Evolutionary conservation across 2,113 vertebrate species (phyloP), one percentile per base, ranked within the genome.

Genomic region (Gymnocephalus cernua): DNA sequence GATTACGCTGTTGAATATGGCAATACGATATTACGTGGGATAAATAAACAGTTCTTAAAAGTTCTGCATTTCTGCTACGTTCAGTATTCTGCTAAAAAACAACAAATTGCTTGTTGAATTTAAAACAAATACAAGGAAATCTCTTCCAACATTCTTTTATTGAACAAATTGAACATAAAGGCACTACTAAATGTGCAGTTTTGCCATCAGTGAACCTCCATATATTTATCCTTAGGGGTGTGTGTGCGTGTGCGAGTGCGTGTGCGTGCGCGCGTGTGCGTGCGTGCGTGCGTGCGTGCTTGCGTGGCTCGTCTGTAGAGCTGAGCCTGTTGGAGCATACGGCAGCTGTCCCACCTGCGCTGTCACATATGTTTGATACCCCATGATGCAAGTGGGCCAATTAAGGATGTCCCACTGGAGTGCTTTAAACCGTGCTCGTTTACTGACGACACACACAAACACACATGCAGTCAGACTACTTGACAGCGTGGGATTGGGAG

Each of bases 321-420:
- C 41, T 73, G 1, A 16, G 58, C 19, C 35, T 57, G 56, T 58
- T 29, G 13, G 45, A 77, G 72, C 79, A 74, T 53, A 69, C 16
- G 25, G 74, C 80, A 71, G 86, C 81, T 71, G 86, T 90, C 81
- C 63, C 15, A 88, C 83, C 79, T 86, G 78, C 2, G 16, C 67
- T 72, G 84, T 83, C 84, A 78, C 84, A 80, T 82, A 74, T 65
- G 79, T 85, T 80, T 88, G 82, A 88, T 68, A 44, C 1, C 59
- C 68, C 76, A 70, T 83, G 82, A 88, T 86, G 77, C 86, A 76
- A 80, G 58, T 78, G 82, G 82, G 79, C 76, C 84, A 90, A 90
- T 91, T 85, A 91, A 53, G 29, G 14, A 12, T 10, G 21, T 88
- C 84, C 65, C 82, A 58, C 5, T 14, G 79, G 82, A 84, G 47